Evolutionary conservation across 1,140 invertebrate species (phyloP).

Genomic region (Drosophila repleta): DNA sequence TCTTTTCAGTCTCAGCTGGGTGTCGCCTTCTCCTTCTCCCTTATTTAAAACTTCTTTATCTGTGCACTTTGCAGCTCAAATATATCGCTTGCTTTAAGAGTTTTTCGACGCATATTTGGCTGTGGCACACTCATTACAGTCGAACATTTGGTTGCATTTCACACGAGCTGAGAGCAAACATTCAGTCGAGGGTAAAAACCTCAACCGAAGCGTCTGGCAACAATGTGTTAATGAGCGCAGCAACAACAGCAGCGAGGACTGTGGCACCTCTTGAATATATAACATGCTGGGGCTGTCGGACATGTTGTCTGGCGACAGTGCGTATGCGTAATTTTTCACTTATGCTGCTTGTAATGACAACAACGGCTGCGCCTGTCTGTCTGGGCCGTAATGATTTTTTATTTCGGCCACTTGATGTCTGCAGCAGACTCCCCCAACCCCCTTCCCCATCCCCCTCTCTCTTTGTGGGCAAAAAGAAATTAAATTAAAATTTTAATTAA

Average conservation of each 20-base stretch:
- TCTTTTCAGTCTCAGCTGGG: no score
- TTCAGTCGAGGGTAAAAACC: slow-evolving; percentile 21
- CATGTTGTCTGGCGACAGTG: slow-evolving; percentile 46
- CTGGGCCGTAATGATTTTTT: slow-evolving; percentile 55
- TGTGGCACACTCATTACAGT: background rate
- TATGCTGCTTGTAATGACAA: slow-evolving; percentile 55
- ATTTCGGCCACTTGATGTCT: slow-evolving; percentile 70
- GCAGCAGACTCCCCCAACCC: background rate
- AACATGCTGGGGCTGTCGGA: background rate
- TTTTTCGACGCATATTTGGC: background rate
- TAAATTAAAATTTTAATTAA: slow-evolving; percentile 81
- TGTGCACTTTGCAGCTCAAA: no score
- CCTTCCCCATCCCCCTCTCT: no score
- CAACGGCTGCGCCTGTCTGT: slow-evolving; percentile 22
- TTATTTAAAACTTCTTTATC: no score
- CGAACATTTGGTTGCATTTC: slow-evolving; percentile 8
- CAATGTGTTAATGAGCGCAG: slow-evolving; percentile 69
- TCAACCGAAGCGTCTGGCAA: slow-evolving; percentile 20
- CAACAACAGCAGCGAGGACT: slow-evolving; percentile 24
- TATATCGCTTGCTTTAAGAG: no score
- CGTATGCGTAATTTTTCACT: slow-evolving; percentile 77
- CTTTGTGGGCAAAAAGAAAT: slow-evolving; percentile 37
- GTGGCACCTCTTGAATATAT: slow-evolving; percentile 47
- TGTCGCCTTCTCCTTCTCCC: no score
- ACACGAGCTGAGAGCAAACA: slow-evolving; percentile 2